Percentiles rank a stretch among this genome's conserved stretches.
These are phyloP conservation scores for Ceyx melanurus DNA, from an alignment of 2,113 vertebrate species.

Conservation along the genomic window DNA sequence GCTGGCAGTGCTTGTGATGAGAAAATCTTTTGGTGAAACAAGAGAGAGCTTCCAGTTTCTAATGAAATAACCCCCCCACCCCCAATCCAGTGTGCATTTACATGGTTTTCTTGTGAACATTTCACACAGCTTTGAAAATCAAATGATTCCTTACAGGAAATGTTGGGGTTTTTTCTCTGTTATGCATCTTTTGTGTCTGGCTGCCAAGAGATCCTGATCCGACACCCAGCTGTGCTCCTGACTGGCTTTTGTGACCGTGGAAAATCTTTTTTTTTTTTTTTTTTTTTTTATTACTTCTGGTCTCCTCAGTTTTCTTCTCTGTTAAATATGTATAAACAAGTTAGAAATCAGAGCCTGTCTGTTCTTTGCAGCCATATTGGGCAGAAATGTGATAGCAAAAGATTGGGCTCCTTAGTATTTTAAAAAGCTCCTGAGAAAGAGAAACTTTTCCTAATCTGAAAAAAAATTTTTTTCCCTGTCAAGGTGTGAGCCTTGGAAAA, in stretches of 20 bases:
- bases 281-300: not conserved
- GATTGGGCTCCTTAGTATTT: not conserved
- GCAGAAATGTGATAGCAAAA: not conserved
- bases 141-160: conserved; percentile 62
- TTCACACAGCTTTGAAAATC: conserved; percentile 56
- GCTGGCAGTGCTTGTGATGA: conserved; percentile 37
- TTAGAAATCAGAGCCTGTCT: not conserved
- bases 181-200: conserved; percentile 31
- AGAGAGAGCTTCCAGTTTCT: conserved; percentile 37
- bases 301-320: not conserved
- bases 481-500: not conserved
- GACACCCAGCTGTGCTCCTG: conserved; percentile 48
- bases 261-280: not conserved
- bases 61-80: not conserved
- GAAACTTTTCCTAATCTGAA: not conserved
- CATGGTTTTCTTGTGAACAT: conserved; percentile 53
- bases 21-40: conserved; percentile 26
- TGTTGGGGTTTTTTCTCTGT: not conserved
- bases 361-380: not conserved
- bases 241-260: not conserved
- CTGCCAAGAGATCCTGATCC: conserved; percentile 30
- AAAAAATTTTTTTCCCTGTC: not conserved
- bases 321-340: not conserved
- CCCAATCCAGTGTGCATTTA: conserved; percentile 23
- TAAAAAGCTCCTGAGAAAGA: not conserved